A percentile compares a stretch with the other conserved stretches of the same genome.
Conservation (phyloP, 2,113 vertebrate species). For the Lates calcarifer region DNA sequence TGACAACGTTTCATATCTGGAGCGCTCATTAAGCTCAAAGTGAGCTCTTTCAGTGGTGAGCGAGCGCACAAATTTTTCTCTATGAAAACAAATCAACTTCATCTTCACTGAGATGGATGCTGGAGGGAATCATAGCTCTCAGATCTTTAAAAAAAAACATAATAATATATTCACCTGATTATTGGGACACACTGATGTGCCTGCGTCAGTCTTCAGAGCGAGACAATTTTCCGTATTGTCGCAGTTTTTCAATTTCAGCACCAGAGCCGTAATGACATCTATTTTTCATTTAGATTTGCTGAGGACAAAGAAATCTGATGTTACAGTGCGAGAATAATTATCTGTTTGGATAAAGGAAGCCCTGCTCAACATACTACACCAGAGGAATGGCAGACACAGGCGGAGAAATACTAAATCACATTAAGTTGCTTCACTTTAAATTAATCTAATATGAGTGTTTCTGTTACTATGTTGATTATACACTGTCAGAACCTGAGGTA, state of each 20-base stretch:
- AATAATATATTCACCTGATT: conserved; percentile 55
- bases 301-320: conserved; percentile 33
- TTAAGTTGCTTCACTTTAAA: conserved; percentile 20
- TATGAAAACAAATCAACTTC: conserved; percentile 55
- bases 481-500: background rate
- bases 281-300: conserved; percentile 61
- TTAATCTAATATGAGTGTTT: conserved; percentile 10
- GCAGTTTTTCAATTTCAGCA: conserved; percentile 51
- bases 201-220: conserved; percentile 20
- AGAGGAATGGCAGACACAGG: background rate
- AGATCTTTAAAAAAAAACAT: conserved; percentile 3
- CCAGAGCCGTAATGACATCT: conserved; percentile 45
- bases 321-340: conserved; percentile 44
- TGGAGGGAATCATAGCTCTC: conserved; percentile 29
- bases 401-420: background rate
- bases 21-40: conserved; percentile 18
- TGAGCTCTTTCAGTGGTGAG: conserved; percentile 23
- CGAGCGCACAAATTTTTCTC: background rate
- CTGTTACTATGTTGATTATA: background rate
- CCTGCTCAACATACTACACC: background rate
- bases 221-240: conserved; percentile 39
- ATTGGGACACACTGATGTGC: conserved; percentile 31
- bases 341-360: conserved; percentile 47
- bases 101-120: conserved; percentile 49
- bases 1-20: conserved; percentile 48